Evolutionary conservation across 2,113 vertebrate genomes (phyloP).

Genomic region (Microtus pennsylvanicus): DNA sequence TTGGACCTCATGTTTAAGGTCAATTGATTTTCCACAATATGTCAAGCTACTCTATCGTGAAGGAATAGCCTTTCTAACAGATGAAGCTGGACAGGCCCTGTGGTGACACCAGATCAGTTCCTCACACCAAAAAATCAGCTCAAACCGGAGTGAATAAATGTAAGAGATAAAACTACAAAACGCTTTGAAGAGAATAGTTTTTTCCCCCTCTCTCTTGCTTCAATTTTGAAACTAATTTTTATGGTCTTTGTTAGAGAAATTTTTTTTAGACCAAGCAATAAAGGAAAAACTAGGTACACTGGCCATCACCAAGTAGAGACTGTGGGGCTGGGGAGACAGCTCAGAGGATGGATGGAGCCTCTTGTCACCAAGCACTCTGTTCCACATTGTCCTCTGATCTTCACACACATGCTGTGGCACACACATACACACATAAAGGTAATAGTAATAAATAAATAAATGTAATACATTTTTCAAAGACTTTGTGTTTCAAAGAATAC

Average conservation of each 20-base stretch:
- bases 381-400: neutral
- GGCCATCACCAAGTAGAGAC: neutral
- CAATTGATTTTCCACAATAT: neutral
- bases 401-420: neutral
- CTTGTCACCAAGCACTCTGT: neutral
- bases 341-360: neutral
- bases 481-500: neutral
- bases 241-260: neutral
- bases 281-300: neutral
- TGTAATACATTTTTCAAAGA: neutral
- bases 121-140: neutral
- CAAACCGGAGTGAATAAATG: neutral
- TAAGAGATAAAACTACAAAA: conserved; percentile 5
- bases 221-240: neutral
- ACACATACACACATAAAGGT: neutral
- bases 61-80: neutral
- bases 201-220: neutral
- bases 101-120: neutral
- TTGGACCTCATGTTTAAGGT: neutral
- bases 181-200: conserved; percentile 3
- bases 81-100: neutral
- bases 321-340: neutral
- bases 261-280: neutral
- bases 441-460: neutral
- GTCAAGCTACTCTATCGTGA: neutral